Evolutionary conservation across 2,888 invertebrate genomes (phyloP).

Genomic region (Hypsopygia costalis): DNA sequence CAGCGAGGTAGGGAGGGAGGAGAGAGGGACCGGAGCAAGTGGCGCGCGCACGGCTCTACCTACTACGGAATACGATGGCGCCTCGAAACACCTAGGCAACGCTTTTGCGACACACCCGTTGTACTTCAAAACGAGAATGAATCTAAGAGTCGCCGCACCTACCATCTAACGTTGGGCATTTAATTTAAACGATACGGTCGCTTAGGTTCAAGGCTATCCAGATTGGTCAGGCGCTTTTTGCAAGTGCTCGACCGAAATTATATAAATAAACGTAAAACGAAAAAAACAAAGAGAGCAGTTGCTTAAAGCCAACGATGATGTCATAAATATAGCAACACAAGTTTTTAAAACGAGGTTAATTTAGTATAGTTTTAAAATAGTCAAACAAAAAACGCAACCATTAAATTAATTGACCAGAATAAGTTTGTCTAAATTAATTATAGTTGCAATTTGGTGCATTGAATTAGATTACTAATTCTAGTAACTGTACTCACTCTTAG

Average conservation of each 20-base stretch:
- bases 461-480: background rate
- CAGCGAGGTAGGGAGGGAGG: constrained; percentile 51
- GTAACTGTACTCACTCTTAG: no score
- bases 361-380: background rate
- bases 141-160: constrained; percentile 47
- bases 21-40: constrained; percentile 56
- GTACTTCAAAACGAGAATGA: constrained; percentile 55
- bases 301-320: background rate
- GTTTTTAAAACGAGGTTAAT: constrained; percentile 1
- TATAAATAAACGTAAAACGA: constrained; percentile 32
- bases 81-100: constrained; percentile 70
- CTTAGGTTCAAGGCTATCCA: constrained; percentile 65
- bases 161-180: constrained; percentile 38
- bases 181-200: constrained; percentile 42
- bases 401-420: background rate
- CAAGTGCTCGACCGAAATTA: constrained; percentile 23
- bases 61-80: constrained; percentile 73
- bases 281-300: constrained; percentile 11
- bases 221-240: constrained; percentile 40
- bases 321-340: constrained; percentile 2
- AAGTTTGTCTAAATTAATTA: background rate
- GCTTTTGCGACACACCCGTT: constrained; percentile 74
- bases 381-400: background rate
- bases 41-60: constrained; percentile 75
- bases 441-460: background rate